Evolutionary conservation across 2,888 invertebrate species (phyloP).

Genomic region (Polia nebulosa): DNA sequence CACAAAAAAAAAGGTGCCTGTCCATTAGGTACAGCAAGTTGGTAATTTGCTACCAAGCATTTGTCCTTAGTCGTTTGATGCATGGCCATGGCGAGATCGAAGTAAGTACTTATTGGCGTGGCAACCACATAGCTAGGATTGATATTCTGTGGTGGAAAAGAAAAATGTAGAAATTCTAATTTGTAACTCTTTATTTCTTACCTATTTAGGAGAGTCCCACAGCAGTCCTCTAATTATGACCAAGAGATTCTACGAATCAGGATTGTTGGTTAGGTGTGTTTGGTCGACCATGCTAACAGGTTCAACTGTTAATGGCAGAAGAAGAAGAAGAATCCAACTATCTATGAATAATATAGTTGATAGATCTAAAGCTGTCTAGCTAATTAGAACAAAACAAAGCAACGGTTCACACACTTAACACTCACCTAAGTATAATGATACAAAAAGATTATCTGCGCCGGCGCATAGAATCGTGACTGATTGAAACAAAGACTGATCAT

Average conservation of each 20-base stretch:
- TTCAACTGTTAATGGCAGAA: not conserved
- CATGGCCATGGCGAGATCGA: not conserved
- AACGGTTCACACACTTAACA: constrained; percentile 40
- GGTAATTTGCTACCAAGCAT: not conserved
- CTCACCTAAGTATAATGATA: constrained; percentile 14
- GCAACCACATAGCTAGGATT: not conserved
- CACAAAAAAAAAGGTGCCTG: too few species aligned
- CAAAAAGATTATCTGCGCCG: constrained; percentile 56
- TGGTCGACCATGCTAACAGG: not conserved
- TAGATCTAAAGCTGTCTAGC: not conserved
- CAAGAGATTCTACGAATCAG: not conserved
- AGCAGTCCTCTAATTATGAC: not conserved
- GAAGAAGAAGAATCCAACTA: too few species aligned
- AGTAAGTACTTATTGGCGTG: not conserved
- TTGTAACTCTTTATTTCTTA: not conserved
- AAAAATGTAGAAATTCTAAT: not conserved
- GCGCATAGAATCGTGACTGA: constrained; percentile 67
- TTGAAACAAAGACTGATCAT: constrained; percentile 61
- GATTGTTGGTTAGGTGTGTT: too few species aligned
- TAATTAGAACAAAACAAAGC: constrained; percentile 44
- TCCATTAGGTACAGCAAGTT: too few species aligned
- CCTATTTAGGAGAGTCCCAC: not conserved
- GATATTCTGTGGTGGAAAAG: not conserved
- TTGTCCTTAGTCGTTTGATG: not conserved
- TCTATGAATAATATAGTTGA: not conserved